Percentiles rank a stretch among this genome's conserved stretches.
These are phyloP conservation scores for Cyclura pinguis DNA, from an alignment of 2,797 vertebrate genomes.

Conservation along the genomic window DNA sequence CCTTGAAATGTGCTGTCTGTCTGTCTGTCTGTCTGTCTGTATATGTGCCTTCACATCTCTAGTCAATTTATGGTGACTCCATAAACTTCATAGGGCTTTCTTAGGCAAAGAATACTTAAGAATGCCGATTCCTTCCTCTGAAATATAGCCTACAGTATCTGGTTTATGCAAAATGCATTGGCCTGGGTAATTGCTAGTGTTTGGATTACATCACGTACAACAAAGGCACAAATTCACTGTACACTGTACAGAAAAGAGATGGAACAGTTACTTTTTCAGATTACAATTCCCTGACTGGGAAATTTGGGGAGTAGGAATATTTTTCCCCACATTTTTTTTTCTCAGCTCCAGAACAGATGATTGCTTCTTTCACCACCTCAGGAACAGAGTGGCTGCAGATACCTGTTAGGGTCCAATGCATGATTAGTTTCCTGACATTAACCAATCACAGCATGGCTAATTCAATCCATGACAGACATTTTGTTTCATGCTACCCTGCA, in stretches of 20 bases:
- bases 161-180: neutral
- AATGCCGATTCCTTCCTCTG: too few species aligned
- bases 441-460: conserved; percentile 14
- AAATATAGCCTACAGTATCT: neutral
- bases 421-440: neutral
- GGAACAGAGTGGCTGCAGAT: neutral
- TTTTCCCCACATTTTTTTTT: neutral
- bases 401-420: too few species aligned
- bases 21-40: too few species aligned
- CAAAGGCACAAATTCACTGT: neutral
- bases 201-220: neutral
- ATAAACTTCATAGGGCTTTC: too few species aligned
- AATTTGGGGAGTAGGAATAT: too few species aligned
- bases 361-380: neutral
- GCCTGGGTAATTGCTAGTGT: neutral
- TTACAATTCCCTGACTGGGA: too few species aligned
- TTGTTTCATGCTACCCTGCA: neutral
- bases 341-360: neutral
- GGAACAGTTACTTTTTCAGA: too few species aligned
- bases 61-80: too few species aligned
- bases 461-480: neutral
- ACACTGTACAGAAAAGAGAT: neutral
- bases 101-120: too few species aligned
- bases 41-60: too few species aligned
- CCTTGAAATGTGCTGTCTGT: too few species aligned